Conservation (phyloP, 2,888 invertebrate genomes). For the Eupsilia transversa region DNA sequence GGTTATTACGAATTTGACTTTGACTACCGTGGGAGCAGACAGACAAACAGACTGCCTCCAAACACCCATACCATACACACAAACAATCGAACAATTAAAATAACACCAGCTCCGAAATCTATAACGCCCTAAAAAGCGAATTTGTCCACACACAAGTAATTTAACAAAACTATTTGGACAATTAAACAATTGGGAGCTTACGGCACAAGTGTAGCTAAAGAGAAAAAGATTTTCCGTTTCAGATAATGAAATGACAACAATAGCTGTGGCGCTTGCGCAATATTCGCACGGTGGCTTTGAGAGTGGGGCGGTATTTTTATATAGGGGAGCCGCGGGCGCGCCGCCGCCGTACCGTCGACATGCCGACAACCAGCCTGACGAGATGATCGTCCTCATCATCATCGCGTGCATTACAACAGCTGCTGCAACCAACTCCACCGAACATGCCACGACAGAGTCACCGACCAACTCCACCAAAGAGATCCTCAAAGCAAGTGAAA, state of each 20-base stretch:
- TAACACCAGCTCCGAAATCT: slow-evolving; percentile 68
- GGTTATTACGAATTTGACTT: slow-evolving; percentile 81
- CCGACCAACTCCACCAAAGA: slow-evolving; percentile 87
- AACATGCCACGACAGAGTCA: slow-evolving; percentile 75
- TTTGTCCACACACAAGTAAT: slow-evolving; percentile 79
- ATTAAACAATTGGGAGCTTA: slow-evolving; percentile 89
- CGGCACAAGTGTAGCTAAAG: slow-evolving; percentile 81
- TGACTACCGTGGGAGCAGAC: slow-evolving; percentile 80
- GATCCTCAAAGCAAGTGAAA: slow-evolving; percentile 91
- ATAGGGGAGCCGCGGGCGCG: slow-evolving; percentile 84
- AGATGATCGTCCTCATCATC: slow-evolving; percentile 84
- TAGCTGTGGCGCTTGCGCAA: slow-evolving; percentile 87
- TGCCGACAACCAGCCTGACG: slow-evolving; percentile 84
- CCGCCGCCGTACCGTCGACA: slow-evolving; percentile 86
- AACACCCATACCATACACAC: slow-evolving; percentile 72
- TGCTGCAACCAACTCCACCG: slow-evolving; percentile 74
- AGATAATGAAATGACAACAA: slow-evolving; percentile 91
- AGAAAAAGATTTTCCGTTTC: slow-evolving; percentile 91
- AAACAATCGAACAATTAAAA: slow-evolving; percentile 84
- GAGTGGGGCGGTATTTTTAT: slow-evolving; percentile 90
- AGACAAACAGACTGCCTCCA: slow-evolving; percentile 60
- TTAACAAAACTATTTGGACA: slow-evolving; percentile 83
- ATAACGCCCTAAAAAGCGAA: slow-evolving; percentile 72
- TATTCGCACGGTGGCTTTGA: slow-evolving; percentile 83
- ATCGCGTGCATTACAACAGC: slow-evolving; percentile 80